Evolutionary conservation across 2,797 vertebrate species (phyloP), one percentile per base, ranked within the genome.

Genomic region (Lerista edwardsae): DNA sequence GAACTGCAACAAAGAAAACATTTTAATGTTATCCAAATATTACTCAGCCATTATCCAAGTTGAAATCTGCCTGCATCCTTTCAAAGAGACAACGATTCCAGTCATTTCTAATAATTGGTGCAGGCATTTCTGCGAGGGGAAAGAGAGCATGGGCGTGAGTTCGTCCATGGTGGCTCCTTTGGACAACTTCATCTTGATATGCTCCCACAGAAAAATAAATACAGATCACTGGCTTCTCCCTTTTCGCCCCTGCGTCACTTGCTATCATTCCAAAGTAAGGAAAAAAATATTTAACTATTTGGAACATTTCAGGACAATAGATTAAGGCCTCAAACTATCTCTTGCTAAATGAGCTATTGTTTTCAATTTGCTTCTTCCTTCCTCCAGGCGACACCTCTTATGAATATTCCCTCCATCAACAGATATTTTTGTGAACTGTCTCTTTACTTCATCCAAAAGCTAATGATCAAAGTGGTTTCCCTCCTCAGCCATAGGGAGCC

Each of bases 331-430:
- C 27, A 0, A 62, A 73, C 68, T 92, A 92, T 91, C 90, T 90
- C 88, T 87, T 89, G 71, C 27, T 93, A 90, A 90, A 92, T 75
- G 91, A 91, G 84, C 85, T 94, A 89, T 88, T 90, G 67, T 88
- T 90, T 85, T 80, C 91, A 92, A 89, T 87, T 77, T 87, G 71
- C 17, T 71, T 39, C 44, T 79, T 0, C 59, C 68, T 72, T 79
- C 79, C 73, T 14, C 14, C 62, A 72, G 75, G 75, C 14, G 10
- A 59, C 34, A 75, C 82, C 79, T 90, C 80, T 82, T 47, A 84
- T 79, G 76, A 79, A 82, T 47, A 86, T 75, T 84, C 86, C 78
- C 67, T 29, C 9, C 71, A 39, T 15, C 19, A 12, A 1, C 64
- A 84, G 88, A 88, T 85, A 67, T 89, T 88, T 83, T 90, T 84